Conservation (phyloP, 2,113 vertebrate genomes). For the Ramphastos sulfuratus region DNA sequence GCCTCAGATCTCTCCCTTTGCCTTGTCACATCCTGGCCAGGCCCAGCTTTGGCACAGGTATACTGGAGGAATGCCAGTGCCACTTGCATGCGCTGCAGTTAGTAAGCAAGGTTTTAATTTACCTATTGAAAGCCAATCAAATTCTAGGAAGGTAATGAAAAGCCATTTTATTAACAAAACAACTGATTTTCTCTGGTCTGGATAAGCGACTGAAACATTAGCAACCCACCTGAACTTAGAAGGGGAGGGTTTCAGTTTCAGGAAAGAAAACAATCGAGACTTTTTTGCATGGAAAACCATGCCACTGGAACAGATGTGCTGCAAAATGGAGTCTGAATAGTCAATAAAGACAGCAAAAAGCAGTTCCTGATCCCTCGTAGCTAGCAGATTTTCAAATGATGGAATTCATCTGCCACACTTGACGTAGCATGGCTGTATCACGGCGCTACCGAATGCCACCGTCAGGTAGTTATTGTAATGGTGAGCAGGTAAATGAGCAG, state of each 20-base stretch:
- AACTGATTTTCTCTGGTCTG: neutral
- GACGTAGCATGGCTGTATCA: conserved; percentile 62
- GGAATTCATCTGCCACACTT: conserved; percentile 69
- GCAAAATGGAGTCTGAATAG: conserved; percentile 58
- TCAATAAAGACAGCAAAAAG: conserved; percentile 60
- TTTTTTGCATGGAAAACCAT: conserved; percentile 16
- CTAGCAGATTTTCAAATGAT: conserved; percentile 65
- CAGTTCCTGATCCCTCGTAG: conserved; percentile 39
- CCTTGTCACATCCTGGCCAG: neutral
- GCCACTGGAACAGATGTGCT: neutral
- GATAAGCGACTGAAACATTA: neutral
- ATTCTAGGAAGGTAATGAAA: neutral
- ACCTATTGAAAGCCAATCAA: neutral
- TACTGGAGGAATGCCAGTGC: neutral
- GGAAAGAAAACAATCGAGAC: neutral
- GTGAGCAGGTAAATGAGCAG: conserved; percentile 61
- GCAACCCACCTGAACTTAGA: neutral
- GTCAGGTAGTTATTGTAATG: conserved; percentile 64
- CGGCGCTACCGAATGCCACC: conserved; percentile 35
- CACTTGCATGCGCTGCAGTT: neutral
- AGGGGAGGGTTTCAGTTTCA: neutral
- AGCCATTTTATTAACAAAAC: conserved; percentile 12
- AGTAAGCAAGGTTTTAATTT: conserved; percentile 25
- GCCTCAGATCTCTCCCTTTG: neutral
- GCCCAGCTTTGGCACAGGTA: neutral